Conservation (phyloP, 2,888 invertebrate genomes). For the Argyresthia albistria region DNA sequence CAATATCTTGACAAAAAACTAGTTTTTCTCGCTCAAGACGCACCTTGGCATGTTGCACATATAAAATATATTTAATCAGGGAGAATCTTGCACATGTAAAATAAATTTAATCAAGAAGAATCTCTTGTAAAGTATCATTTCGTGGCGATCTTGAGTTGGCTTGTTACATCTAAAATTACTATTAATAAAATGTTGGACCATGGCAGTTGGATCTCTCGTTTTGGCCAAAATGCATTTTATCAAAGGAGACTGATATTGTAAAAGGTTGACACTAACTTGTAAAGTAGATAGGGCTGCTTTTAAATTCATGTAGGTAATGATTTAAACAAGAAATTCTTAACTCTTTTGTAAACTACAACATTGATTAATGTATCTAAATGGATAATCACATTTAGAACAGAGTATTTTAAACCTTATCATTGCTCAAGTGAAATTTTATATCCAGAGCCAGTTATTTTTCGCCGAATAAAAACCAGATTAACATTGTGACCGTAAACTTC, state of each 20-base stretch:
- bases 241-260: conserved; percentile 68
- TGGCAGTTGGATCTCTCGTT: conserved; percentile 57
- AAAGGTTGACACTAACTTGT: conserved; percentile 52
- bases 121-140: background rate
- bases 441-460: conserved; percentile 40
- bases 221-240: conserved; percentile 68
- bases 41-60: no score
- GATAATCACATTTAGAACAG: conserved; percentile 65
- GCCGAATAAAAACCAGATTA: conserved; percentile 50
- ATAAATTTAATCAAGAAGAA: no score
- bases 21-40: no score
- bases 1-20: no score
- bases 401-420: conserved; percentile 55
- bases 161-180: background rate
- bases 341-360: conserved; percentile 56
- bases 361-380: conserved; percentile 61
- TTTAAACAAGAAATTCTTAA: no score
- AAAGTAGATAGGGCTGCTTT: conserved; percentile 63
- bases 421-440: conserved; percentile 64
- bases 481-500: conserved; percentile 51
- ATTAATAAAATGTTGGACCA: conserved; percentile 27
- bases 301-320: no score
- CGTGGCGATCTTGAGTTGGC: background rate
- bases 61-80: no score
- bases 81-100: no score